Evolutionary conservation across 2,113 vertebrate species (phyloP).

Genomic region (Grantiella picta): DNA sequence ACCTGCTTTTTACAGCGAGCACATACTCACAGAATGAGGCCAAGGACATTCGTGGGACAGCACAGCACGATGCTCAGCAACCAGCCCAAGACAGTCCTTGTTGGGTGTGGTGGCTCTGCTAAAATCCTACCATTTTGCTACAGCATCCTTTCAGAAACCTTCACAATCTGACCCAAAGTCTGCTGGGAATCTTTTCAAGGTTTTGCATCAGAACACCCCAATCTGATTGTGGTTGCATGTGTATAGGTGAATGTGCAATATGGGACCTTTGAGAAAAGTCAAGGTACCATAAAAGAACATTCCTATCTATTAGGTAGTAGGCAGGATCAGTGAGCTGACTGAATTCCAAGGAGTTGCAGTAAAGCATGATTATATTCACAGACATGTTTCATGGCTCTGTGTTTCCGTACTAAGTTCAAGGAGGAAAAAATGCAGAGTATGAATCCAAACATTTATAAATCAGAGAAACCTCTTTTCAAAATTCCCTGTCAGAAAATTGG

Average conservation of each 20-base stretch:
- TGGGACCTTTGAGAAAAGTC: background rate
- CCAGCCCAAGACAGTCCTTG: too few species aligned
- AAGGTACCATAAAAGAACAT: background rate
- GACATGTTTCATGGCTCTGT: background rate
- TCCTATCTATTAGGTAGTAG: background rate
- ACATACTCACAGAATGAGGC: rapidly evolving
- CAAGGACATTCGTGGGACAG: background rate
- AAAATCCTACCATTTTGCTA: background rate
- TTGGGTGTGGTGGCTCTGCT: background rate
- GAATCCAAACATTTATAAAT: background rate
- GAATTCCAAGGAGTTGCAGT: background rate
- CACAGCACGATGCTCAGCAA: background rate
- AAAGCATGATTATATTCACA: background rate
- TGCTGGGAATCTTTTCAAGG: background rate
- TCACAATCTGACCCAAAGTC: background rate
- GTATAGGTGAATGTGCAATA: background rate
- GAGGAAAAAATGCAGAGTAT: background rate
- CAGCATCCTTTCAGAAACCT: background rate
- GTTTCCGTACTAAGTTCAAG: background rate
- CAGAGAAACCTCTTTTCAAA: background rate
- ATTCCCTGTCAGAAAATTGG: background rate
- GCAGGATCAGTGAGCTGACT: background rate
- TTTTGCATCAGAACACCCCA: background rate
- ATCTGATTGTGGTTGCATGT: background rate
- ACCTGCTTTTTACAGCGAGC: background rate